Evolutionary conservation across 2,113 vertebrate genomes (phyloP), one percentile per base, ranked within the genome.

Genomic region (Saimiri boliviensis): DNA sequence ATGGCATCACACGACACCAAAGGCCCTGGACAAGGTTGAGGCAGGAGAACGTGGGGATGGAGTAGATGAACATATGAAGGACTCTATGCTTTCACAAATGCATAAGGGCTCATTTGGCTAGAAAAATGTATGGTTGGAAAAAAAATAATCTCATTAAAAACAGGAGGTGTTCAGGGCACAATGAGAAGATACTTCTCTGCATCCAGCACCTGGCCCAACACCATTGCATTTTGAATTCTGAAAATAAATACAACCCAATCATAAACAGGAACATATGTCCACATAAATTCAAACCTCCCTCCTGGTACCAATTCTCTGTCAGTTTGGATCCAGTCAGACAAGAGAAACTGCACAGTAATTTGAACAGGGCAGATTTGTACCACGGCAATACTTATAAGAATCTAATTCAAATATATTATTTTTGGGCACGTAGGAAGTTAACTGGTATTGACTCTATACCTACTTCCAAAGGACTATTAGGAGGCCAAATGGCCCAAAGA

Each of bases 1-100:
- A 1, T 8, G 85, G 54, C 30, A 16, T 52, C 13, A 0, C 7
- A 17, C 2, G 1, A 2, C 10, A 6, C 4, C 25, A 0, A 6
- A 11, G 45, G 23, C n/a, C 25, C 86, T 30, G 54, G 35, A 60
- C 27, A n/a, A 8, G 58, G 35, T 35, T 20, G 37, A 10, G 85
- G 21, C 16, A 8, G 35, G 63, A 71, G 4, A 32, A 6, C 10
- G 5, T 0, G 8, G 17, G 32, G 40, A 25, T 0, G 16, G 82
- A 45, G 47, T 3, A 10, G 40, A 14, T 27, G 21, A 35, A 21
- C 19, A 13, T 2, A 1, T 3, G 52, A 35, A 52, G 11, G n/a
- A 52, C 42, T n/a, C 40, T 7, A 2, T 0, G 3, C 17, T 52
- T 37, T 30, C 42, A 60, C 45, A 42, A 74, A n/a, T 0, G 37